Evolutionary conservation across 2,888 invertebrate species (phyloP), one percentile per base, ranked within the genome.

Genomic region (Eupithecia insigniata): DNA sequence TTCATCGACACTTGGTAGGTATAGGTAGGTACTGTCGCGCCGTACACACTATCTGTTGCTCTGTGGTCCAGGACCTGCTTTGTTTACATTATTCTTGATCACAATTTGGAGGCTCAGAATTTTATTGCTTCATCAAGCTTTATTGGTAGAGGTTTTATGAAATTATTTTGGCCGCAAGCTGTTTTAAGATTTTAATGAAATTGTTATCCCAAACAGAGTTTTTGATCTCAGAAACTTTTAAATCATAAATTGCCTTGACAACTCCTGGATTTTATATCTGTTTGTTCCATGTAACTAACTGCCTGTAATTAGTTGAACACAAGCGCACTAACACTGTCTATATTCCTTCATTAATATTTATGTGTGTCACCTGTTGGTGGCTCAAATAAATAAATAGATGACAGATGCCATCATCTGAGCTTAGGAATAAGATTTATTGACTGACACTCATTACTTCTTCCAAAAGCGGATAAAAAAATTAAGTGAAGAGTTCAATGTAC

Each of bases 111-210:
- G 22, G n/a, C 22, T 22, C 51, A 10, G 10, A 55, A 55, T 55
- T 26, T 55, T 26, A 55, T 55, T 55, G 26, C 55, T 55, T 26
- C 55, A 55, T 55, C 55, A 26, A 26, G 12, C 22, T 5, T 22
- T 55, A 26, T 55, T 14, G 55, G 55, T 12, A 22, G 26, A 55
- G 55, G 55, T 55, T 55, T 55, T 55, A 26, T 55, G 14, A 55
- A 26, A 22, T 55, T 55, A 26, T 55, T 55, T 12, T 26, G 26
- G 26, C 55, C 26, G 55, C 55, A 26, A 55, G 55, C 26, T 55
- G 26, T 55, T 55, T 55, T 55, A 55, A 55, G 55, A 55, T 22
- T 55, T 51, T 55, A 55, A 55, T 26, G 26, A 55, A 55, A 55
- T 55, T 26, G 5, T 55, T 55, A 55, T 55, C 55, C 55, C 26